Conservation (phyloP, 2,113 vertebrate genomes). For the Naja naja region DNA sequence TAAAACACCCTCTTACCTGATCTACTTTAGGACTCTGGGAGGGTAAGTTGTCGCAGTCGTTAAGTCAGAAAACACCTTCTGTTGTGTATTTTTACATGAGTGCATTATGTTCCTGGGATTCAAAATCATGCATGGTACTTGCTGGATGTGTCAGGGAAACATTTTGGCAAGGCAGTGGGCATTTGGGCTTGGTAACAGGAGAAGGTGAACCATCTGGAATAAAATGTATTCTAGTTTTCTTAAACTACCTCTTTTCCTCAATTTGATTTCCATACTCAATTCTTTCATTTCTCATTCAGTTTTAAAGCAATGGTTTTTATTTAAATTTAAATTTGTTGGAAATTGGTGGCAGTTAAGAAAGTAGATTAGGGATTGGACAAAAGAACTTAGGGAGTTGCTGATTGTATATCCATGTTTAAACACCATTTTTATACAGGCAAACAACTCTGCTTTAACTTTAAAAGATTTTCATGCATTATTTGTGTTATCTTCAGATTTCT, state of each 20-base stretch:
- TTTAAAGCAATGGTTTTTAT: background rate
- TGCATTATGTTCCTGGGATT: background rate
- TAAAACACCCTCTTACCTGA: slow-evolving; percentile 8
- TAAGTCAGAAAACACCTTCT: background rate
- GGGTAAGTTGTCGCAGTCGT: background rate
- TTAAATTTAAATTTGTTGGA: background rate
- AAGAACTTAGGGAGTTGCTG: background rate
- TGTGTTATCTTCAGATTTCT: background rate
- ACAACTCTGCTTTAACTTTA: background rate
- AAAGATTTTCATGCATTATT: background rate
- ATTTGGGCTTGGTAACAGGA: background rate
- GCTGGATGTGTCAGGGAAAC: background rate
- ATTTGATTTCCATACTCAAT: background rate
- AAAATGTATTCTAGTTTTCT: background rate
- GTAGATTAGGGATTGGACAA: background rate
- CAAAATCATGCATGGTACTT: background rate
- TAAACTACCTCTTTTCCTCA: background rate
- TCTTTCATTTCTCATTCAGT: background rate
- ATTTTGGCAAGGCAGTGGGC: background rate
- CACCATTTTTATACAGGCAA: background rate
- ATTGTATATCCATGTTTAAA: background rate
- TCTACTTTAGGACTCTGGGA: slow-evolving; percentile 2
- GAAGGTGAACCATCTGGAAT: background rate
- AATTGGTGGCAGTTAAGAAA: background rate
- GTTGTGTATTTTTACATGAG: background rate